A percentile compares a stretch with the other conserved stretches of the same genome.
These are phyloP conservation scores for Diplodus puntazzo DNA, from an alignment of 2,797 vertebrate species.

Conservation along the genomic window DNA sequence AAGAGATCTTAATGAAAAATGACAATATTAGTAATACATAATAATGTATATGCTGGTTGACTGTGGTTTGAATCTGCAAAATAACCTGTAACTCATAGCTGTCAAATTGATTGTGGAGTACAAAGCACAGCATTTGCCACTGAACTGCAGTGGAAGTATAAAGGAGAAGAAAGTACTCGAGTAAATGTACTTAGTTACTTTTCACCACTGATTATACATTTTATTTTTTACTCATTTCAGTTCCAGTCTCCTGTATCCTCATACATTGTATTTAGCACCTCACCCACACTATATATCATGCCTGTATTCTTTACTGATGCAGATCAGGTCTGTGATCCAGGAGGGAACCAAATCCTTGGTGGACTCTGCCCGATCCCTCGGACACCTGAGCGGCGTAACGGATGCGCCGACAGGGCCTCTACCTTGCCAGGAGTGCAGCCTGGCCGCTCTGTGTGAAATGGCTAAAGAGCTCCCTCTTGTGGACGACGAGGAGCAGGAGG, in stretches of 20 bases:
- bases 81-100: neutral
- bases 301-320: conserved; percentile 38
- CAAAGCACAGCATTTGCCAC: neutral
- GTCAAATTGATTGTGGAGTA: neutral
- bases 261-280: neutral
- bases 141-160: neutral
- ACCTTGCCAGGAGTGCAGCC: conserved; percentile 75
- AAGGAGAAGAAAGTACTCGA: neutral
- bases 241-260: neutral
- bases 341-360: conserved; percentile 88
- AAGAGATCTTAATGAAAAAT: too few species aligned
- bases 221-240: neutral
- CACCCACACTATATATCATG: neutral
- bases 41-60: neutral
- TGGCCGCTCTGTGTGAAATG: conserved; percentile 93
- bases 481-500: conserved; percentile 67
- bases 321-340: conserved; percentile 89
- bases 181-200: neutral
- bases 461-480: conserved; percentile 87
- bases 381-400: conserved; percentile 77
- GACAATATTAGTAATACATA: too few species aligned
- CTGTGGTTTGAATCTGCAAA: neutral
- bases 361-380: conserved; percentile 83
- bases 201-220: neutral
- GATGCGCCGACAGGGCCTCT: conserved; percentile 38